phyloP scores from a whole-genome alignment of 2,888 invertebrate species.

The Clanis bilineata region DNA sequence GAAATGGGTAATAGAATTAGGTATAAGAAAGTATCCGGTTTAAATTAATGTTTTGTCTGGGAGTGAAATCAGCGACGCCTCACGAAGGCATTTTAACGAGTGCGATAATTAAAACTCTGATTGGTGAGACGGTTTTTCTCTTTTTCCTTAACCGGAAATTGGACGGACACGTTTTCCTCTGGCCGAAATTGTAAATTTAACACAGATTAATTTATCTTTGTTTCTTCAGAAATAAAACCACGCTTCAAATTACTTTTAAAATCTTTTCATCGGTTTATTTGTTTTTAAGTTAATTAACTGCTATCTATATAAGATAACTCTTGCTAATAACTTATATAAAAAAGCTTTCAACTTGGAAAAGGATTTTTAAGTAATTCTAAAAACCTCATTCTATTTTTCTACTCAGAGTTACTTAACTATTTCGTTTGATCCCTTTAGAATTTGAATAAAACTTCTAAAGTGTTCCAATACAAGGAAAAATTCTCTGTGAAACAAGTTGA shows the following conservation, averaged over 20 bases:
- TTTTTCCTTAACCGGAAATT: constrained; percentile 39
- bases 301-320: background rate
- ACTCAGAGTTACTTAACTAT: background rate
- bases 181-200: constrained; percentile 17
- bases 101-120: constrained; percentile 46
- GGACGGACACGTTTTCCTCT: constrained; percentile 31
- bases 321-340: background rate
- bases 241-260: background rate
- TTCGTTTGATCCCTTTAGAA: background rate
- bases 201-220: constrained; percentile 10
- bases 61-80: constrained; percentile 9
- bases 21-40: background rate
- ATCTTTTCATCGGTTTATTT: background rate
- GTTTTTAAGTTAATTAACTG: background rate
- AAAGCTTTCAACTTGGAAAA: background rate
- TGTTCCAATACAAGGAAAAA: background rate
- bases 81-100: constrained; percentile 37
- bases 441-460: background rate
- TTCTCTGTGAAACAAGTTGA: constrained; percentile 24
- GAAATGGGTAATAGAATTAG: background rate
- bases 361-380: background rate
- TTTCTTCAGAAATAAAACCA: constrained; percentile 20
- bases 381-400: background rate
- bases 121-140: constrained; percentile 35
- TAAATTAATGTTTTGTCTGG: constrained; percentile 3